A percentile compares a stretch with the other conserved stretches of the same genome.
Evolutionary conservation across 2,888 invertebrate species (phyloP).

Genomic region (Cryptocephalus primarius): DNA sequence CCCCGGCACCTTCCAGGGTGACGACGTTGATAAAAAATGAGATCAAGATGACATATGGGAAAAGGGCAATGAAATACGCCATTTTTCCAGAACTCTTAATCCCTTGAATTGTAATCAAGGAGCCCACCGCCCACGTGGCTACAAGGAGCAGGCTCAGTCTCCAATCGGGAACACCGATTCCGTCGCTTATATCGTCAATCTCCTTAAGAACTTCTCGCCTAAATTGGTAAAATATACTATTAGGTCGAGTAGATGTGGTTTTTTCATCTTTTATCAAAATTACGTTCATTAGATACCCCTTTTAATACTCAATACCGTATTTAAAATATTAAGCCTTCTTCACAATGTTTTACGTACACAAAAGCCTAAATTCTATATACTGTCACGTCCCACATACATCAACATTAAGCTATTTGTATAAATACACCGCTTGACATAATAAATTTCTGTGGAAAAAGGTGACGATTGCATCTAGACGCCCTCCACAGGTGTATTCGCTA

Average conservation of each 20-base stretch:
- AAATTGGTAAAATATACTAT: constrained; percentile 5
- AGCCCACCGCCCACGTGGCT: constrained; percentile 57
- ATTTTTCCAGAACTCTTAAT: constrained; percentile 72
- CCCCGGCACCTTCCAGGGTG: constrained; percentile 56
- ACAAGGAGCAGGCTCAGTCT: constrained; percentile 55
- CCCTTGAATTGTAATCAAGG: constrained; percentile 57
- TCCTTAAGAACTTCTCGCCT: constrained; percentile 45
- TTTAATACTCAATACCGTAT: too few species aligned
- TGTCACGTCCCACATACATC: too few species aligned
- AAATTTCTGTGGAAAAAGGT: too few species aligned
- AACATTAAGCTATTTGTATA: too few species aligned
- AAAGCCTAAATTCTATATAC: too few species aligned
- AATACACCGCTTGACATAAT: too few species aligned
- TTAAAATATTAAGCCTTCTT: too few species aligned
- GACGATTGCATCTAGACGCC: too few species aligned
- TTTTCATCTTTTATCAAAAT: too few species aligned
- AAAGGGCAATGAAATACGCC: constrained; percentile 81
- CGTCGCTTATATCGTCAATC: constrained; percentile 35
- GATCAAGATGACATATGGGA: constrained; percentile 71
- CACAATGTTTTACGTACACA: too few species aligned
- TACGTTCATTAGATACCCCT: too few species aligned
- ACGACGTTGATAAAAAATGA: constrained; percentile 57
- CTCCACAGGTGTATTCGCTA: too few species aligned
- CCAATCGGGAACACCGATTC: constrained; percentile 52
- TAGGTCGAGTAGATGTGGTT: not conserved